Evolutionary conservation across 2,113 vertebrate genomes (phyloP).

Genomic region (Pterocles gutturalis): DNA sequence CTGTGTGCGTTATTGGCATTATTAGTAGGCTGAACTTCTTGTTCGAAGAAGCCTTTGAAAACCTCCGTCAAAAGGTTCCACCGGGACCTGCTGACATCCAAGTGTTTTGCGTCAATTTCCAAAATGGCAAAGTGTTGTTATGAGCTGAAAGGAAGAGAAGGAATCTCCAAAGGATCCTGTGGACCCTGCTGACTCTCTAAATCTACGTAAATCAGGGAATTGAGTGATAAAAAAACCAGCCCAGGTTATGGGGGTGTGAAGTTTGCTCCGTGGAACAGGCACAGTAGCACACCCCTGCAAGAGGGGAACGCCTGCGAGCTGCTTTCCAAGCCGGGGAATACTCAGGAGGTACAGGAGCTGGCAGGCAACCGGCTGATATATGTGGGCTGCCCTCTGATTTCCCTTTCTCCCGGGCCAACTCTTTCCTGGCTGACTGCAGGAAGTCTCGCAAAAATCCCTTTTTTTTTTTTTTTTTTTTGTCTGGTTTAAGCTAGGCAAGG

Average conservation of each 20-base stretch:
- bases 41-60: conserved; percentile 2
- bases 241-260: neutral
- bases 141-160: neutral
- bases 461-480: neutral
- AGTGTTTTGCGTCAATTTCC: neutral
- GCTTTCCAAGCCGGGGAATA: neutral
- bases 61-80: neutral
- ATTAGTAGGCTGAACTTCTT: neutral
- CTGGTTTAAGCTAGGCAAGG: neutral
- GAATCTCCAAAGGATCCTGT: neutral
- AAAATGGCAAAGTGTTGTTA: neutral
- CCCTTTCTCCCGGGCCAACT: neutral
- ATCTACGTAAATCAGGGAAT: neutral
- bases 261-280: neutral
- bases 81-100: neutral
- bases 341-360: neutral
- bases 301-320: neutral
- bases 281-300: neutral
- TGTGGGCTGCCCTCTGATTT: neutral
- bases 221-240: neutral
- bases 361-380: neutral
- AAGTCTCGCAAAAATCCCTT: neutral
- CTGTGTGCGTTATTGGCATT: neutral
- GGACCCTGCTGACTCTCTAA: neutral
- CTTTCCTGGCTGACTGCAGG: neutral